Conservation (phyloP, 2,113 vertebrate genomes). For the Entomyzon cyanotis region DNA sequence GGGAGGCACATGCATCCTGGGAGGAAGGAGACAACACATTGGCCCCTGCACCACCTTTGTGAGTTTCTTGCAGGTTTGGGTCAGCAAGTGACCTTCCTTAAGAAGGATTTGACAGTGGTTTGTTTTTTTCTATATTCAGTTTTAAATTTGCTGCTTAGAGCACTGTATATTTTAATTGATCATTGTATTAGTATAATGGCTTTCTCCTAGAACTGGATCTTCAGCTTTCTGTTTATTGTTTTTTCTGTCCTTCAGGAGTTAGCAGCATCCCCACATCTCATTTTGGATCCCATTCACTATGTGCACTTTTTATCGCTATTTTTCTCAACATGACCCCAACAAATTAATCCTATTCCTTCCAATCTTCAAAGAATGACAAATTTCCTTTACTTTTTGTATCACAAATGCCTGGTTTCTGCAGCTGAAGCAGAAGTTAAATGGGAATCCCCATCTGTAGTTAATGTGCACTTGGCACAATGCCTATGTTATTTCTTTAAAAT, state of each 20-base stretch:
- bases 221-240: neutral
- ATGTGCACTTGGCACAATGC: neutral
- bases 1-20: neutral
- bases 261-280: neutral
- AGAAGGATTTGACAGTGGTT: neutral
- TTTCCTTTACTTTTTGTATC: constrained; percentile 19
- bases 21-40: neutral
- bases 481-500: constrained; percentile 22
- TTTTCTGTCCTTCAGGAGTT: neutral
- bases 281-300: neutral
- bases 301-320: neutral
- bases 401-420: neutral
- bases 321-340: neutral
- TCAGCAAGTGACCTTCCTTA: neutral
- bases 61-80: neutral
- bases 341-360: neutral
- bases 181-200: neutral
- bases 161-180: neutral
- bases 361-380: neutral
- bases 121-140: neutral
- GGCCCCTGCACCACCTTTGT: neutral
- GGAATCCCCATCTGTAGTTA: constrained; percentile 34
- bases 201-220: neutral
- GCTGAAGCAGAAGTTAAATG: neutral
- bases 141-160: neutral